These are phyloP conservation scores for Mormyrus iriodes DNA, from an alignment of 2,113 vertebrate genomes.

Conservation along the genomic window DNA sequence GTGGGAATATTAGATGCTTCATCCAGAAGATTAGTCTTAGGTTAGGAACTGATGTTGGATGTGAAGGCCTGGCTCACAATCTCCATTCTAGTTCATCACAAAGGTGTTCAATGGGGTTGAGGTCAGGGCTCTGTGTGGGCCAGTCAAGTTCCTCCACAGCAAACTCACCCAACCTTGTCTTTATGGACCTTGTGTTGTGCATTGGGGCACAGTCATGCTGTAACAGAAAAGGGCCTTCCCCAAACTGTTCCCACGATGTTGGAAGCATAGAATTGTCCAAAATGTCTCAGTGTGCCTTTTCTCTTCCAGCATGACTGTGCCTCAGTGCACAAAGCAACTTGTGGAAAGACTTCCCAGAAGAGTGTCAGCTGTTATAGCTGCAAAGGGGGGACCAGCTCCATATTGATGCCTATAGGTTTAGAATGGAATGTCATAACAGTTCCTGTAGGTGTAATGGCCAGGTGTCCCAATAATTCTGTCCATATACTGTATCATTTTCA, in stretches of 20 bases:
- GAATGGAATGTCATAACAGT: too few relatives aligned
- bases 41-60: background rate
- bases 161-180: background rate
- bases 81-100: background rate
- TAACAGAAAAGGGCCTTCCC: background rate
- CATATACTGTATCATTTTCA: background rate
- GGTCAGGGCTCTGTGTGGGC: background rate
- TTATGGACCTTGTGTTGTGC: background rate
- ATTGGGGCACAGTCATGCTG: too few relatives aligned
- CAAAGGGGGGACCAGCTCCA: too few relatives aligned
- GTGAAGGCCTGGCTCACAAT: background rate
- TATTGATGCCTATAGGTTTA: too few relatives aligned
- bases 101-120: background rate
- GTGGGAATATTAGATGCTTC: background rate
- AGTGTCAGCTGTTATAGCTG: too few relatives aligned
- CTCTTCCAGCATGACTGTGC: too few relatives aligned
- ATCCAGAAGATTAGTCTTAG: background rate
- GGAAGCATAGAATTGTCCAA: background rate
- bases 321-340: too few relatives aligned
- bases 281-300: too few relatives aligned
- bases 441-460: too few relatives aligned
- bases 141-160: background rate
- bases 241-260: background rate
- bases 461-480: too few relatives aligned
- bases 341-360: too few relatives aligned